phyloP scores from a whole-genome alignment of 2,113 vertebrate species.

The Fregata magnificens region DNA sequence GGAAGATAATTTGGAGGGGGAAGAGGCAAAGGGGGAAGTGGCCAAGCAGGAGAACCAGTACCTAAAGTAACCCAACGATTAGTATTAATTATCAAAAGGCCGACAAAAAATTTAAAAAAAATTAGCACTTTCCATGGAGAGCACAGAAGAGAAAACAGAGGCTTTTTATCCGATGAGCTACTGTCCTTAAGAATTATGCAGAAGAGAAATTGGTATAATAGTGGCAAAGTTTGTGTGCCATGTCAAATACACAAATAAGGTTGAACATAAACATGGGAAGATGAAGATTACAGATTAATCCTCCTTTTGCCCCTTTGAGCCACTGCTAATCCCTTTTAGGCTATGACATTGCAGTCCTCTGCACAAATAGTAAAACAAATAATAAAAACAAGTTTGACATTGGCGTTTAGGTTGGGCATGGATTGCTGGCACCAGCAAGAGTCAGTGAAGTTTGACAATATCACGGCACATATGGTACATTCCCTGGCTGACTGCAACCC shows the following conservation, averaged over 20 bases:
- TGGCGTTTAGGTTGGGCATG: not conserved
- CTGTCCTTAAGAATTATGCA: not conserved
- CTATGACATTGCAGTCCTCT: not conserved
- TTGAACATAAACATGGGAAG: not conserved
- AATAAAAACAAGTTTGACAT: not conserved
- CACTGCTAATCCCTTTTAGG: not conserved
- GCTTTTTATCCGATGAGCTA: not conserved
- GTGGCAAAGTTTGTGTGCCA: not conserved
- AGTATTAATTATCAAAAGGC: not conserved
- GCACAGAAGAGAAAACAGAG: not conserved
- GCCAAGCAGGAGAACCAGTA: not conserved
- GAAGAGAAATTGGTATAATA: not conserved
- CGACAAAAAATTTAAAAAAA: rapidly evolving
- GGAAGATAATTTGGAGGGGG: not conserved
- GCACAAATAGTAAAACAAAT: not conserved
- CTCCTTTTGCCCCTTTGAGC: not conserved
- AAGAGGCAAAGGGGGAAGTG: not conserved
- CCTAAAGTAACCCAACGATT: not conserved
- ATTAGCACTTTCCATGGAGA: not conserved
- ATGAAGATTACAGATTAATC: not conserved
- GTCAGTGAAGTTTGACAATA: not conserved
- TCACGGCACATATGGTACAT: rapidly evolving
- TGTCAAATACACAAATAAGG: not conserved
- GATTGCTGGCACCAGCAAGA: not conserved
- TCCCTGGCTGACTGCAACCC: not conserved